These are phyloP conservation scores for Acromyrmex echinatior DNA, from an alignment of 1,140 invertebrate species.

Conservation along the genomic window DNA sequence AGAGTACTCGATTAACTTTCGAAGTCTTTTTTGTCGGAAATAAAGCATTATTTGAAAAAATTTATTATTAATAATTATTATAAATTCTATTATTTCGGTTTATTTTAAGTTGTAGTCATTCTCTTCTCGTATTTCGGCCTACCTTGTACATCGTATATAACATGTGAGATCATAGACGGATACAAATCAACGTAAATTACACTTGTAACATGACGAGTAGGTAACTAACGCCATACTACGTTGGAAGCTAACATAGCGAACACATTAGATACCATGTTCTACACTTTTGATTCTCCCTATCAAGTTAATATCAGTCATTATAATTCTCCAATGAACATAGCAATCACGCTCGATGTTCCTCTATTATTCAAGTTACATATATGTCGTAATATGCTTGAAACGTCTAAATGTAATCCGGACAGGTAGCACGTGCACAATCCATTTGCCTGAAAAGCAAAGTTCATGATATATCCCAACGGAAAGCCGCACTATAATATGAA, in stretches of 20 bases:
- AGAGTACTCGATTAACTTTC: no score
- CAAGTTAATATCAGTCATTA: slow-evolving; percentile 45
- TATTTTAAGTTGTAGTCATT: no score
- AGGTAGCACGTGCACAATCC: slow-evolving; percentile 35
- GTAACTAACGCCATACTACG: neutral
- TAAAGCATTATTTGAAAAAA: no score
- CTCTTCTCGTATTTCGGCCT: no score
- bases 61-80: no score
- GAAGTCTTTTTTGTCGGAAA: no score
- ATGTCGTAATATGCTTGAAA: slow-evolving; percentile 42
- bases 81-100: no score
- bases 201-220: neutral
- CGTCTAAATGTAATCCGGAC: slow-evolving; percentile 21
- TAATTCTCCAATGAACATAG: neutral
- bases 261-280: slow-evolving; percentile 10
- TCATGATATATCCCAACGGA: slow-evolving; percentile 11
- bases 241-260: neutral
- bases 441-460: slow-evolving; percentile 41
- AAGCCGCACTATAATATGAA: slow-evolving; percentile 31
- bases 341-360: slow-evolving; percentile 15
- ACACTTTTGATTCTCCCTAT: slow-evolving; percentile 38
- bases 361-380: slow-evolving; percentile 33
- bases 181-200: slow-evolving; percentile 4
- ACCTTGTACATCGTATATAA: neutral
- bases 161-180: neutral